Evolutionary conservation across 2,888 invertebrate species (phyloP), one percentile per base, ranked within the genome.

Genomic region (Sinentomon sp.): DNA sequence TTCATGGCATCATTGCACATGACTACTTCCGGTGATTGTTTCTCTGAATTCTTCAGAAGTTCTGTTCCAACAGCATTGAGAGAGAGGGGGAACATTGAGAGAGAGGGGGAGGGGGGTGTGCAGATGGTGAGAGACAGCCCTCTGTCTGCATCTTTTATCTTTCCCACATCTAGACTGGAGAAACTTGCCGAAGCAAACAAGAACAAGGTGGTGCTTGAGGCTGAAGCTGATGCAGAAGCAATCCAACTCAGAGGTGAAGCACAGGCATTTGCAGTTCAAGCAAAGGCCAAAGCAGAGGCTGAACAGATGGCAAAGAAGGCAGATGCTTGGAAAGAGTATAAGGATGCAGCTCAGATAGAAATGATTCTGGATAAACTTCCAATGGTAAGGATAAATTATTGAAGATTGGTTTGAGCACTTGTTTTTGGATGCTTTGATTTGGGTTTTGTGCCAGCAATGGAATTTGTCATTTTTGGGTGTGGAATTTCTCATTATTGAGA

Each of bases 251-350:
- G 74, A 40, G 82, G 80, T 26, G 77, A 76, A 61, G 82, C 75
- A 41, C 87, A 72, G 55, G 89, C 92, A 1, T 87, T 66, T 53
- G 83, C 92, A 17, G 77, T 92, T 48, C 72, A 78, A 46, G 85
- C 82, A 1, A 85, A 83, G 55, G 92, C 89, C 1, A 76, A 68
- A 43, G 92, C 92, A 3, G 92, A 94, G 50, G 85, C 89, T 1
- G 85, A 83, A 53, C 89, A 89, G 57, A 87, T 92, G 82, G 67
- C 76, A 2, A 82, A 82, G 58, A 94, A 92, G 50, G 92, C 89
- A 0, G 87, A 87, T 45, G 92, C 94, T 12, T 92, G 77, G 73
- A 77, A 75, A 50, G 85, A 89, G 49, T 94, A 92, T 54, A 78
- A 85, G 43, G 82, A 76, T 32, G 85, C 87, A 20, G 85, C 87